Percentiles rank a stretch among this genome's conserved stretches.
phyloP scores from a whole-genome alignment of 2,797 vertebrate species.

The Lepidocolaptes lacrymiger region DNA sequence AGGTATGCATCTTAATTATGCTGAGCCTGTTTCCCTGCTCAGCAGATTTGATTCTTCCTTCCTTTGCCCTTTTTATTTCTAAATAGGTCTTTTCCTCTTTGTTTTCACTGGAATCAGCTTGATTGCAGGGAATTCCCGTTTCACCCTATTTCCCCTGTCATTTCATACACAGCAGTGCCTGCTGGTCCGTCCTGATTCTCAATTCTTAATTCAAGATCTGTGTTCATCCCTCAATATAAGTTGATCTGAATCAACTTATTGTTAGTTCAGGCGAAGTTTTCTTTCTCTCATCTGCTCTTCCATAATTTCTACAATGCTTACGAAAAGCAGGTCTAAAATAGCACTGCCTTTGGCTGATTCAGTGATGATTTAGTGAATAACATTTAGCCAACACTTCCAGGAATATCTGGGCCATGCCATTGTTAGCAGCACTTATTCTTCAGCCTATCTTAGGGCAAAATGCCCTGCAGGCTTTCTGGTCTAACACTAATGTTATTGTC shows the following conservation, averaged over 20 bases:
- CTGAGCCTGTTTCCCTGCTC: neutral
- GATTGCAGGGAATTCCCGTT: neutral
- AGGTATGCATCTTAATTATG: neutral
- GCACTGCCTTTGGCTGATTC: slow-evolving; percentile 20
- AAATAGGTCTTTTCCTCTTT: neutral
- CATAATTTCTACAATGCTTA: neutral
- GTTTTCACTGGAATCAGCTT: neutral
- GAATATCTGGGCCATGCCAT: slow-evolving; percentile 12
- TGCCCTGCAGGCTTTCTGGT: slow-evolving; percentile 2
- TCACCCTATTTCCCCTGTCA: neutral
- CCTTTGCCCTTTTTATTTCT: neutral
- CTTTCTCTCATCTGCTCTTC: neutral
- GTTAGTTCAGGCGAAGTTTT: slow-evolving; percentile 3
- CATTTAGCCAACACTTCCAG: slow-evolving; percentile 41
- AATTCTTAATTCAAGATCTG: neutral
- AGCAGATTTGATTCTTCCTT: neutral
- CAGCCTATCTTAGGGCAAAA: slow-evolving; percentile 21
- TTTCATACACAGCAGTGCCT: neutral
- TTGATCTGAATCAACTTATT: neutral
- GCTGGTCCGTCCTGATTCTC: neutral
- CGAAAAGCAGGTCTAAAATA: slow-evolving; percentile 42
- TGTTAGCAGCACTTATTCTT: slow-evolving; percentile 30
- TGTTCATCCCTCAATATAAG: neutral
- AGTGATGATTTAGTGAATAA: slow-evolving; percentile 14
- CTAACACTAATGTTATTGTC: neutral